Conservation (phyloP, 2,797 vertebrate genomes). For the Amniataba percoides region DNA sequence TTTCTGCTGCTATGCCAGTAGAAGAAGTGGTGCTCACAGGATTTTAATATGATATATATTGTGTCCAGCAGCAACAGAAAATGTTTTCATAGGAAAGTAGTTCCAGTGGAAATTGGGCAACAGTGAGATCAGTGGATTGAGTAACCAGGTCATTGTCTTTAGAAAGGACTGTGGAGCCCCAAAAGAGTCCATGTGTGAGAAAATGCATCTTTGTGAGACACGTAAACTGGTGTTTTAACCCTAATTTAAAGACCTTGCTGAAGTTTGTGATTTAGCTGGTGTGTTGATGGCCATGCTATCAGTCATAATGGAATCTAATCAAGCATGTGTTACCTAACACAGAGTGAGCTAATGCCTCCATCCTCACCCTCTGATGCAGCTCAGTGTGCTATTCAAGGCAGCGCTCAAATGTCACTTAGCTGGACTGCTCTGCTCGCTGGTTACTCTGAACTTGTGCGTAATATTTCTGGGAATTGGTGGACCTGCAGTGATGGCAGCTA, state of each 20-base stretch:
- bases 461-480: conserved; percentile 15
- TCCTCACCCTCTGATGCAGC: conserved; percentile 4
- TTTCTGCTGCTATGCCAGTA: not conserved
- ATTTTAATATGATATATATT: not conserved
- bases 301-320: conserved; percentile 11
- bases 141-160: not conserved
- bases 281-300: not conserved
- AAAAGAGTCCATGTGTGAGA: not conserved
- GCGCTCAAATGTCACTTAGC: conserved; percentile 24
- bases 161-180: too few species aligned
- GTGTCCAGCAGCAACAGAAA: not conserved
- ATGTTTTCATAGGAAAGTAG: not conserved
- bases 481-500: conserved; percentile 2
- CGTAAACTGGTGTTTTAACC: not conserved
- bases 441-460: conserved; percentile 20
- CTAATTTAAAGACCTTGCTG: not conserved
- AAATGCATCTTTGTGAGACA: not conserved
- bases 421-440: conserved; percentile 14
- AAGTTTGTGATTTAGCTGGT: not conserved
- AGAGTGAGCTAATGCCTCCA: conserved; percentile 6
- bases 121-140: not conserved
- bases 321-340: conserved; percentile 6
- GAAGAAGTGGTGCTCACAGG: not conserved
- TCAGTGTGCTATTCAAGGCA: conserved; percentile 7
- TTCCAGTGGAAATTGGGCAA: not conserved